Evolutionary conservation across 2,797 vertebrate species (phyloP), one percentile per base, ranked within the genome.

Genomic region (Ptychobarbus kaznakovi): DNA sequence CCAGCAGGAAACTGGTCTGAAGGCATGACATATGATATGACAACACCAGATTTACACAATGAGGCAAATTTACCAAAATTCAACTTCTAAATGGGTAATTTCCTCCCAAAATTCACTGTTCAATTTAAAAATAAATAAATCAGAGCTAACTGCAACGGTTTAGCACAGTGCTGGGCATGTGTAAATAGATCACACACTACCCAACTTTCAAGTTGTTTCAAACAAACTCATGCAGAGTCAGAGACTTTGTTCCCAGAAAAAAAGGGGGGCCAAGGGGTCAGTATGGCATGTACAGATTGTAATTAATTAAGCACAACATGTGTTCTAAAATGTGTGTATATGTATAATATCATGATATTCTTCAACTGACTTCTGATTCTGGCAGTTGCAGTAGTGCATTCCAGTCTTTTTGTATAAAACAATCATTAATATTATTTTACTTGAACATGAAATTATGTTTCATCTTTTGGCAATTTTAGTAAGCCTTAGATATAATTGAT

Each of bases 1-100:
- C 68, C n/a, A 61, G 38, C 38, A 73, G 25, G 69, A 70, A 82
- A 73, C 68, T 38, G 35, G n/a, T 72, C n/a, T 72, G 22, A 81
- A 56, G 49, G 35, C 8, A 49, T 35, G 42, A 49, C 66, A 35
- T 7, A 68, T 13, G 13, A 35, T 40, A 8, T 58, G 16, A 75
- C 72, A 77, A 58, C 53, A 44, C 38, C 38, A 22, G n/a, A 20
- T 58, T 70, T 42, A 70, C 63, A 25, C 46, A 80, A 66, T 51
- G 32, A 10, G 58, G 40, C 28, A 20, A 65, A 65, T 66, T 66
- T 16, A 20, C 25, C 28, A 32, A 80, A 79, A 1, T 5, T 4
- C 3, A 61, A 61, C 11, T 58, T 58, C 9, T 18, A 3, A 56
- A n/a, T 11, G 22, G 4, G n/a, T n/a, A 0, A 11, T n/a, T 58